phyloP scores from a whole-genome alignment of 2,113 vertebrate species.

The Lamprologus sp. region DNA sequence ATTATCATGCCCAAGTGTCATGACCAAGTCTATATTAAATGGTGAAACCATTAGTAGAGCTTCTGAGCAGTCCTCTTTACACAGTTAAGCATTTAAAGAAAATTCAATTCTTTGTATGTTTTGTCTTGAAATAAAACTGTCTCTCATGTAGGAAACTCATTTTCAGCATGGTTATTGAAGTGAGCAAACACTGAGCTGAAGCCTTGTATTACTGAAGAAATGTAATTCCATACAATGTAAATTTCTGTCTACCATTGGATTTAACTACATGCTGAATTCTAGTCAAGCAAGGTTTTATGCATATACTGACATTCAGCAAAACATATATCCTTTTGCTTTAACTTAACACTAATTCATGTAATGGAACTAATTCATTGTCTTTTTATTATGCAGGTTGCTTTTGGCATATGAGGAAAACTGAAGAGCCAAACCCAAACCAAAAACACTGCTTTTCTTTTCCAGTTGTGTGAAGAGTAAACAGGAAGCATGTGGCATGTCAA shows the following conservation, averaged over 20 bases:
- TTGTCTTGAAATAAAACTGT: neutral
- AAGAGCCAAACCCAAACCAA: constrained; percentile 12
- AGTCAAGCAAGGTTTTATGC: neutral
- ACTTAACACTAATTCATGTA: neutral
- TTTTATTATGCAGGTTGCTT: neutral
- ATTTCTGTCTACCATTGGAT: neutral
- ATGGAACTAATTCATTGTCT: neutral
- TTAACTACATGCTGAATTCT: neutral
- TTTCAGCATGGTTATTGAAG: neutral
- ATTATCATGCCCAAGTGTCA: constrained; percentile 21
- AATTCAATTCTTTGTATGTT: neutral
- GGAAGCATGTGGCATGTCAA: constrained; percentile 58
- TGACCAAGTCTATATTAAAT: neutral
- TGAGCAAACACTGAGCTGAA: neutral
- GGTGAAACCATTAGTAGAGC: neutral
- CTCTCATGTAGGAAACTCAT: neutral
- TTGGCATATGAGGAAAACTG: neutral
- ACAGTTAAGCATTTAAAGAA: neutral
- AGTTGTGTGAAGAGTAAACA: constrained; percentile 68
- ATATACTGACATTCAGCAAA: neutral
- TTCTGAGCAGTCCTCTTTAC: neutral
- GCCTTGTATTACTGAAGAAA: neutral
- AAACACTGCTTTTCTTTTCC: constrained; percentile 31
- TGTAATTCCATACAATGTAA: neutral
- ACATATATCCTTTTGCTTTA: neutral